Conservation (phyloP, 1,140 invertebrate species). For the Drosophila biarmipes region DNA sequence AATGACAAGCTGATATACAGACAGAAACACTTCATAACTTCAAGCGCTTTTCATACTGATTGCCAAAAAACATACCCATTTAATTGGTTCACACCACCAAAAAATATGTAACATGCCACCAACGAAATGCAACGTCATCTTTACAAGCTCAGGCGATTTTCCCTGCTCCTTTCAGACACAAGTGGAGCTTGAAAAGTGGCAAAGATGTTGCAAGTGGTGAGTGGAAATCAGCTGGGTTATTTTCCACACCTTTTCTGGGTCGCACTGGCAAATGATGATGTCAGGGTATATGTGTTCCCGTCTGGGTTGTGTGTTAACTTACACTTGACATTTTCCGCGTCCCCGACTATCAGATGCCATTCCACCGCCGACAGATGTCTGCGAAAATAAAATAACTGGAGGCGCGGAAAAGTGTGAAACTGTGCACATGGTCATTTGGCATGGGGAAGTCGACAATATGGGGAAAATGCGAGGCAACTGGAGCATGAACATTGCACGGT, state of each 20-base stretch:
- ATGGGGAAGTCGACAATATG: constrained; percentile 6
- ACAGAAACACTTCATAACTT: constrained; percentile 5
- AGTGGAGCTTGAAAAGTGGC: constrained; percentile 11
- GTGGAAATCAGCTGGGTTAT: constrained; percentile 3
- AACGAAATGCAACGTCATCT: constrained; percentile 37
- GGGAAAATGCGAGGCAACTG: not conserved
- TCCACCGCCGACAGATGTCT: constrained; percentile 24
- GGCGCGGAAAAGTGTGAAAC: constrained; percentile 25
- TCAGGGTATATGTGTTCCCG: constrained; percentile 16
- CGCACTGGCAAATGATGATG: constrained; percentile 17
- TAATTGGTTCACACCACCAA: constrained; percentile 1
- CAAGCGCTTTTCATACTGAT: constrained; percentile 3
- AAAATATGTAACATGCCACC: not conserved
- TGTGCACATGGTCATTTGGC: constrained; percentile 26
- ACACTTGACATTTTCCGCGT: constrained; percentile 14
- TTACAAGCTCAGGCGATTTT: not conserved
- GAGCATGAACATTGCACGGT: constrained; percentile 1
- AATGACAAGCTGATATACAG: constrained; percentile 5
- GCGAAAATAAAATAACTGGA: constrained; percentile 12
- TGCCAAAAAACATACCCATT: not conserved
- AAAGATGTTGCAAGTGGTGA: constrained; percentile 22
- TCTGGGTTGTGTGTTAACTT: constrained; percentile 7
- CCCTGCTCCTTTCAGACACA: not conserved
- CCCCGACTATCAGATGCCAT: constrained; percentile 15
- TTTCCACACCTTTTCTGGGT: not conserved